Percentiles rank a stretch among this genome's conserved stretches.
phyloP scores from a whole-genome alignment of 2,113 vertebrate genomes.

The Pitta sordida region DNA sequence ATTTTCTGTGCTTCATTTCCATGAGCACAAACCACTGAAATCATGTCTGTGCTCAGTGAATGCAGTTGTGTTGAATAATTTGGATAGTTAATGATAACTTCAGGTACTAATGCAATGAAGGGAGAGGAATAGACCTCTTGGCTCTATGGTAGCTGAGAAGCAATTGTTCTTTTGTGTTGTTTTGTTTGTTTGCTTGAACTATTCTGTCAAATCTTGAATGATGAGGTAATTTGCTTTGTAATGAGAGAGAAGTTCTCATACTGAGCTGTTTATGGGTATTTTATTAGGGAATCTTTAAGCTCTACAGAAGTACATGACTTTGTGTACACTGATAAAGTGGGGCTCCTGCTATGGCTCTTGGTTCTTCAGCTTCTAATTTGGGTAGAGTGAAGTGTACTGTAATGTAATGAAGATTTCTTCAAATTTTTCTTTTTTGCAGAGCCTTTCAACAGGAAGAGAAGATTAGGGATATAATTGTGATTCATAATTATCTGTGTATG shows the following conservation, averaged over 20 bases:
- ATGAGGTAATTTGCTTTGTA: neutral
- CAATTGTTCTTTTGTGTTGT: neutral
- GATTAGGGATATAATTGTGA: neutral
- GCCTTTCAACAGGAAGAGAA: neutral
- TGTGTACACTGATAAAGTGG: neutral
- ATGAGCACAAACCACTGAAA: neutral
- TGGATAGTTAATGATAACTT: neutral
- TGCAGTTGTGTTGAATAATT: neutral
- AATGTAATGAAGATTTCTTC: neutral
- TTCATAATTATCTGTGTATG: constrained; percentile 9
- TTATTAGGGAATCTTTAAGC: neutral
- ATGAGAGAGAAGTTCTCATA: neutral
- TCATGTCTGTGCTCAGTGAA: rapidly evolving
- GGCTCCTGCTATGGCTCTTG: neutral
- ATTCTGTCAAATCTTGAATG: neutral
- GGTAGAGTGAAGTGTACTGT: neutral
- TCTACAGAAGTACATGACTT: neutral
- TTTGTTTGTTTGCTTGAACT: neutral
- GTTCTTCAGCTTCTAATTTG: neutral
- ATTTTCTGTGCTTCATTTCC: neutral
- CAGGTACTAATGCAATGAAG: neutral
- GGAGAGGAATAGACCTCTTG: neutral
- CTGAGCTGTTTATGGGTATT: neutral
- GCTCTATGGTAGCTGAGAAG: neutral
- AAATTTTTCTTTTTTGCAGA: neutral